Evolutionary conservation across 2,797 vertebrate genomes (phyloP), one percentile per base, ranked within the genome.

Genomic region (Characodon lateralis): DNA sequence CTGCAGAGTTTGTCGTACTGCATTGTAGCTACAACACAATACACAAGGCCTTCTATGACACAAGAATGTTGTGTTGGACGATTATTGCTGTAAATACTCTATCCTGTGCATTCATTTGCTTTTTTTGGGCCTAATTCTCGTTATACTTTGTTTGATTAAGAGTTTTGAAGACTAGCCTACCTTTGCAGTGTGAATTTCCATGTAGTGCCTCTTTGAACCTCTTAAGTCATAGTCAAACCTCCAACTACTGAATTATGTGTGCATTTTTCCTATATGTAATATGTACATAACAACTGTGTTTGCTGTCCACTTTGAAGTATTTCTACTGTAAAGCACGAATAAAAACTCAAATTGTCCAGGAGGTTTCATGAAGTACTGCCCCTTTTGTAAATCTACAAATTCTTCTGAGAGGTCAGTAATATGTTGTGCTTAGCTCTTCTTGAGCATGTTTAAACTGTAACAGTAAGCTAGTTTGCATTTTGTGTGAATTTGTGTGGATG

Each of bases 71-170:
- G 83, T 87, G 83, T 83, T 78, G 77, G 80, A 88, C 77, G 84
- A 89, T 74, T 83, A 82, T 83, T 87, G 75, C 83, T 94, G 93
- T 94, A 93, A 89, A 94, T 93, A 93, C 12, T 89, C 88, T 83
- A 84, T 85, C 81, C 53, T 7, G 28, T 72, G 72, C 68, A n/a
- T 58, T 79, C 82, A 79, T 35, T 53, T 46, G 50, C 26, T 24
- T 2, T 39, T 85, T 85, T 66, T 43, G 58, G 71, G 35, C 74
- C 77, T 78, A 79, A 83, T 58, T 68, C 72, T 73, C 58, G 58
- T 78, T 72, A 78, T 58, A 78, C 73, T 63, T 65, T 75, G 88
- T 86, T 87, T 89, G 88, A 74, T 84, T 89, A 18, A 71, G 84
- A 82, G 85, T 92, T 92, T 91, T 88, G 89, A 93, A 87, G 87